Evolutionary conservation across 2,113 vertebrate species (phyloP).

Genomic region (Ceyx margarethae): DNA sequence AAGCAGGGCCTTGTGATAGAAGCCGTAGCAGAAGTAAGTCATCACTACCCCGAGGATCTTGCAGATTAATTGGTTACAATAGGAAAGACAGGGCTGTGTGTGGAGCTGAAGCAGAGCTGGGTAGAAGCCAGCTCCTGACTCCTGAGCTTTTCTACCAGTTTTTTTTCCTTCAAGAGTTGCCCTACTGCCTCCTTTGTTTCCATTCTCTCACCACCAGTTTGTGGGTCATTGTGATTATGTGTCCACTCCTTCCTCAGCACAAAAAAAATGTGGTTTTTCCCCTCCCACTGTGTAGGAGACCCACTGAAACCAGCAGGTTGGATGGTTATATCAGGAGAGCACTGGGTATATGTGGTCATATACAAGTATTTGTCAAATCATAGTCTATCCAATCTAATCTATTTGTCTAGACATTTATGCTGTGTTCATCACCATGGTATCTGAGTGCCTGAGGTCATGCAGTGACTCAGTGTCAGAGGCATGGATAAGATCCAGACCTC

Average conservation of each 20-base stretch:
- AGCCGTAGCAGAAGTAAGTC: background rate
- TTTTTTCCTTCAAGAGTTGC: background rate
- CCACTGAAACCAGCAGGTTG: background rate
- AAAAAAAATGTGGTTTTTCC: background rate
- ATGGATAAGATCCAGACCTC: conserved; percentile 28
- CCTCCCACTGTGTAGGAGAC: background rate
- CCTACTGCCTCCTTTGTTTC: background rate
- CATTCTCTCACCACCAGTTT: background rate
- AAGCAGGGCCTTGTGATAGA: background rate
- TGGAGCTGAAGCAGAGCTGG: background rate
- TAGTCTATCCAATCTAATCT: background rate
- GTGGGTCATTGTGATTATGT: background rate
- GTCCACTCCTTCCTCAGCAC: background rate
- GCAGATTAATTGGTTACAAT: background rate
- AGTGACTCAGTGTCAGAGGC: conserved; percentile 57
- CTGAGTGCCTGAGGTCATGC: conserved; percentile 12
- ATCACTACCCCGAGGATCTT: background rate
- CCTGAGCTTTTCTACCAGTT: background rate
- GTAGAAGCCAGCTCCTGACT: background rate
- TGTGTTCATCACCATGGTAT: conserved; percentile 51
- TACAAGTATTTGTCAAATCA: conserved; percentile 3
- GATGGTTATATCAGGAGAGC: background rate
- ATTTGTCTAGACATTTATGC: conserved; percentile 57
- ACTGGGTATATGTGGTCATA: background rate
- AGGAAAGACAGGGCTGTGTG: accelerated